A percentile compares a stretch with the other conserved stretches of the same genome.
Conservation (phyloP, 1,140 invertebrate genomes). For the Stegodyphus mimosarum region DNA sequence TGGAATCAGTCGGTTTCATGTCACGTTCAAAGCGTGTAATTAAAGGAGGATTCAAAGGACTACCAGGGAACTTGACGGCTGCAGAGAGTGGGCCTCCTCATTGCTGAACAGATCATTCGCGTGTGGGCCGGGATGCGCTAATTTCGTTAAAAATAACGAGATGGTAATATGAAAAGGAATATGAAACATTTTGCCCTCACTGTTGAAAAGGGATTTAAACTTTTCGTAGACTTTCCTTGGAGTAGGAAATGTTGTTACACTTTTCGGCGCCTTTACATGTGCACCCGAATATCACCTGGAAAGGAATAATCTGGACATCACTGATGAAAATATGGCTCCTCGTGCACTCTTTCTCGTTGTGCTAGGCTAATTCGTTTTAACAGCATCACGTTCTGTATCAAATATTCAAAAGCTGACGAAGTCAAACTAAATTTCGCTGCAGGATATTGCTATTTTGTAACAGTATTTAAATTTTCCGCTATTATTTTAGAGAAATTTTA, state of each 20-base stretch:
- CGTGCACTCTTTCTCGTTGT: too few relatives aligned
- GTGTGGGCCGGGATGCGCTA: constrained; percentile 39
- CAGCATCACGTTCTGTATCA: background rate
- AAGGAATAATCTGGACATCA: constrained; percentile 17
- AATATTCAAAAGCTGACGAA: too few relatives aligned
- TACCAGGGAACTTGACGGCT: constrained; percentile 8
- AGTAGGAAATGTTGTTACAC: background rate
- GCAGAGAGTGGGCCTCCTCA: background rate
- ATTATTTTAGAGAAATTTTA: too few relatives aligned
- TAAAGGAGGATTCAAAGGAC: constrained; percentile 56
- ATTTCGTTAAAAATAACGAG: constrained; percentile 59
- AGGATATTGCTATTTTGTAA: background rate
- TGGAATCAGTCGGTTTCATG: constrained; percentile 38
- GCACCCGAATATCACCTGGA: background rate
- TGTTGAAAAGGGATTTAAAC: constrained; percentile 55
- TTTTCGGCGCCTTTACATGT: constrained; percentile 42
- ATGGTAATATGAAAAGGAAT: constrained; percentile 61
- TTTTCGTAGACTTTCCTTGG: constrained; percentile 34
- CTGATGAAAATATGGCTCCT: too few relatives aligned
- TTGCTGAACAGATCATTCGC: constrained; percentile 28
- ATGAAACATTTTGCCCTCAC: constrained; percentile 58
- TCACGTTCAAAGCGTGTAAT: constrained; percentile 58
- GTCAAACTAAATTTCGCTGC: too few relatives aligned
- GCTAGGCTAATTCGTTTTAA: background rate
- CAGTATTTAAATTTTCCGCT: background rate